Evolutionary conservation across 2,888 invertebrate genomes (phyloP).

Genomic region (Tenthredo scrophulariae): DNA sequence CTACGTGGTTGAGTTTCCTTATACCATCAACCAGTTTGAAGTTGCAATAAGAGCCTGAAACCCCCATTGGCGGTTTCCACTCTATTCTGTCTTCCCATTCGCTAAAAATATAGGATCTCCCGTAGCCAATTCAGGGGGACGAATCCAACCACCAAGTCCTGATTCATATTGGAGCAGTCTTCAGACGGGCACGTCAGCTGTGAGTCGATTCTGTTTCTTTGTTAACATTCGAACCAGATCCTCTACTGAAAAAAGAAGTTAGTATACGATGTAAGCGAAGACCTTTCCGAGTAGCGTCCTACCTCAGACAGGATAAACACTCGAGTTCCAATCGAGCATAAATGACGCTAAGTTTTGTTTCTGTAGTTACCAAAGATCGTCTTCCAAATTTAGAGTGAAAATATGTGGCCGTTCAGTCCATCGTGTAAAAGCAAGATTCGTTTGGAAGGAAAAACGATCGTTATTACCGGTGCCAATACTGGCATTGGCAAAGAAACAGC

Average conservation of each 20-base stretch:
- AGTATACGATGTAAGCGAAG: background rate
- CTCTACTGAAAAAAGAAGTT: background rate
- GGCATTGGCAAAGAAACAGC: conserved; percentile 75
- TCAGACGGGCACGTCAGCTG: background rate
- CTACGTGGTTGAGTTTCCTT: background rate
- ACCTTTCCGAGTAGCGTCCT: no score
- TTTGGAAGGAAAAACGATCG: conserved; percentile 70
- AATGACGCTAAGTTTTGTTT: background rate
- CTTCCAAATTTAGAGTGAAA: background rate
- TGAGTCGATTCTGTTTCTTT: background rate
- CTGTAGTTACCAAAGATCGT: no score
- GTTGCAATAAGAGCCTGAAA: background rate
- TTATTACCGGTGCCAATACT: conserved; percentile 78
- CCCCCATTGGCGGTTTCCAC: conserved; percentile 16
- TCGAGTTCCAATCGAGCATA: background rate
- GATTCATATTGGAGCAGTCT: background rate
- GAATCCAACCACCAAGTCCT: background rate
- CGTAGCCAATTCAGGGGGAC: background rate
- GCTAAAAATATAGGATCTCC: background rate
- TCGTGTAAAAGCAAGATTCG: conserved; percentile 78
- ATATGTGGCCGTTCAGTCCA: conserved; percentile 69
- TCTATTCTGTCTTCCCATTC: background rate
- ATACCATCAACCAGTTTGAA: background rate
- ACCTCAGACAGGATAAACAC: no score
- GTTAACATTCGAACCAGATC: background rate